Conservation (phyloP, 23 tunicate genomes). For the Botrylloides violaceus region DNA sequence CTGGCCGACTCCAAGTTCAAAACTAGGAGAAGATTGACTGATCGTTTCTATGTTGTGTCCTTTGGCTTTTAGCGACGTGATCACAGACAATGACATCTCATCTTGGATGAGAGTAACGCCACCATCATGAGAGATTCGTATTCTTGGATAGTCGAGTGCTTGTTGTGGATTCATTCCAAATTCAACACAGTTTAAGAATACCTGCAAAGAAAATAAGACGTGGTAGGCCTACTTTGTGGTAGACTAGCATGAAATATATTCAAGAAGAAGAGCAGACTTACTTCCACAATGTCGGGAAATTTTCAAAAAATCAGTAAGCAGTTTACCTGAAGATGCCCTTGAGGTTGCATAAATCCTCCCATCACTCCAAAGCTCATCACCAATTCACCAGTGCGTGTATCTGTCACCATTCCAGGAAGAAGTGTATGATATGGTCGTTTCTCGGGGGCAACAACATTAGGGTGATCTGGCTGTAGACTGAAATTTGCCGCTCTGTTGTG, state of each 20-base stretch:
- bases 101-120: slow-evolving; percentile 39
- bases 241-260: too few species aligned
- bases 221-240: too few species aligned
- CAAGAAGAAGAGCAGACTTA: too few species aligned
- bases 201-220: slow-evolving; percentile 39
- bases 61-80: background rate
- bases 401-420: slow-evolving; percentile 85
- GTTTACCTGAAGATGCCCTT: slow-evolving; percentile 94
- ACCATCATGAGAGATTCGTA: slow-evolving; percentile 45
- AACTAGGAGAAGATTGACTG: slow-evolving; percentile 31
- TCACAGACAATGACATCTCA: slow-evolving; percentile 31
- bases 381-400: slow-evolving; percentile 45
- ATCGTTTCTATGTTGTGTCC: slow-evolving; percentile 47
- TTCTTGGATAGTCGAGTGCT: slow-evolving; percentile 82
- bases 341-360: slow-evolving; percentile 98
- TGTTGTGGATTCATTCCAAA: slow-evolving; percentile 86
- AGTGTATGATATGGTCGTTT: slow-evolving; percentile 88
- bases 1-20: slow-evolving; percentile 65
- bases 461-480: slow-evolving; percentile 47
- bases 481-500: slow-evolving; percentile 80
- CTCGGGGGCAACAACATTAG: slow-evolving; percentile 46
- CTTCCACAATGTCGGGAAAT: background rate
- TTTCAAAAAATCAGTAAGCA: background rate
- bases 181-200: slow-evolving; percentile 58
- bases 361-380: slow-evolving; percentile 84